phyloP scores from a whole-genome alignment of 2,797 vertebrate genomes.

The Sebastes melanostomus region DNA sequence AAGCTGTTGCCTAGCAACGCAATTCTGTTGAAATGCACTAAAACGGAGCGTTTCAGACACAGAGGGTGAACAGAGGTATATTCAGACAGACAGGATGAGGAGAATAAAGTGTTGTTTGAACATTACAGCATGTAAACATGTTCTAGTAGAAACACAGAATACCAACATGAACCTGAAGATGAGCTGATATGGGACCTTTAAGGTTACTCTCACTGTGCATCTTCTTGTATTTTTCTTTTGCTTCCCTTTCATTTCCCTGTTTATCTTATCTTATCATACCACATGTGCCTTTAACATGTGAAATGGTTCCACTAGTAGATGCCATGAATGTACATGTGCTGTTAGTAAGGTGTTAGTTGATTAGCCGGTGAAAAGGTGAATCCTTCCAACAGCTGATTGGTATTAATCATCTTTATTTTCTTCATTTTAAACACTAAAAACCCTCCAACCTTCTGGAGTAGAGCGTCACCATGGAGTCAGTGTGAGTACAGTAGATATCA shows the following conservation, averaged over 20 bases:
- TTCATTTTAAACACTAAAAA: neutral
- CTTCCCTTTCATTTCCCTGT: neutral
- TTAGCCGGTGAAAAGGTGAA: neutral
- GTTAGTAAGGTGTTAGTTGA: neutral
- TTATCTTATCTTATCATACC: neutral
- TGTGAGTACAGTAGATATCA: neutral
- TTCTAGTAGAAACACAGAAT: too few relatives aligned
- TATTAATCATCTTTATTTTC: neutral
- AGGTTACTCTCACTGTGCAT: neutral
- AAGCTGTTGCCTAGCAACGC: too few relatives aligned
- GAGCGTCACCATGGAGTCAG: neutral
- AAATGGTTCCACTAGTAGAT: neutral
- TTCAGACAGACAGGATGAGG: too few relatives aligned
- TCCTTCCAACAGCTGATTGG: neutral
- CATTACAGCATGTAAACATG: too few relatives aligned
- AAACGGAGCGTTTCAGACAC: too few relatives aligned
- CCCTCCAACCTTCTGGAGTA: neutral
- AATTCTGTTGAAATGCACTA: too few relatives aligned
- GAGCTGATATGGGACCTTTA: too few relatives aligned
- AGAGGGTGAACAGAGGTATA: too few relatives aligned
- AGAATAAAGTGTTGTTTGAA: too few relatives aligned
- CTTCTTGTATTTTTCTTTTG: neutral
- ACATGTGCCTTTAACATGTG: neutral
- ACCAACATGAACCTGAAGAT: too few relatives aligned
- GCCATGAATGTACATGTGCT: neutral